These are phyloP conservation scores for Varanus komodoensis DNA, from an alignment of 2,113 vertebrate species.

Conservation along the genomic window DNA sequence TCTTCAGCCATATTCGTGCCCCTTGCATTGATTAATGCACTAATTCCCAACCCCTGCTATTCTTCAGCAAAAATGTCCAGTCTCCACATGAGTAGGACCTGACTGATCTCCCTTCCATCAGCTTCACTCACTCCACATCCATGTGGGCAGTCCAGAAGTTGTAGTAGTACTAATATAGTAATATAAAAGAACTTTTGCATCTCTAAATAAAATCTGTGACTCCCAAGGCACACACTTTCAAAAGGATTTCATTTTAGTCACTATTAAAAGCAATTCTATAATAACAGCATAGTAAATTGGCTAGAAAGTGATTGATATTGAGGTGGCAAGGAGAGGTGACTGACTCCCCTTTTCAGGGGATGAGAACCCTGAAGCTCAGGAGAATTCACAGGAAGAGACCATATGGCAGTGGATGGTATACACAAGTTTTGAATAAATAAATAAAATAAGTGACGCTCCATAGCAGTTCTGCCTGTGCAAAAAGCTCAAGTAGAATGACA, in stretches of 20 bases:
- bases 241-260: neutral
- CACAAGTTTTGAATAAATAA: too few species aligned
- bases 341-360: neutral
- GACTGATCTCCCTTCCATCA: neutral
- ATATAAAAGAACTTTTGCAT: too few species aligned
- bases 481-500: neutral
- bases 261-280: neutral
- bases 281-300: neutral
- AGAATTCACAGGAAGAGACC: neutral
- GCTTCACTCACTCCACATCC: neutral
- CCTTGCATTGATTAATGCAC: too few species aligned
- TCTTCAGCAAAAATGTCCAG: neutral
- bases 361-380: neutral
- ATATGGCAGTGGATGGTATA: too few species aligned
- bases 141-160: neutral
- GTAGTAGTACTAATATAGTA: neutral
- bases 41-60: neutral
- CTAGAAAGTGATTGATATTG: neutral
- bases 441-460: neutral
- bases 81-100: neutral
- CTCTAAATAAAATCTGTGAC: neutral
- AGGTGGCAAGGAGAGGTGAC: neutral
- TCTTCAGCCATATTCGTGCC: too few species aligned
- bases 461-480: neutral
- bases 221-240: neutral